A percentile compares a stretch with the other conserved stretches of the same genome.
These are phyloP conservation scores for Drosophila paramelanica DNA, from an alignment of 2,888 invertebrate species.

Conservation along the genomic window DNA sequence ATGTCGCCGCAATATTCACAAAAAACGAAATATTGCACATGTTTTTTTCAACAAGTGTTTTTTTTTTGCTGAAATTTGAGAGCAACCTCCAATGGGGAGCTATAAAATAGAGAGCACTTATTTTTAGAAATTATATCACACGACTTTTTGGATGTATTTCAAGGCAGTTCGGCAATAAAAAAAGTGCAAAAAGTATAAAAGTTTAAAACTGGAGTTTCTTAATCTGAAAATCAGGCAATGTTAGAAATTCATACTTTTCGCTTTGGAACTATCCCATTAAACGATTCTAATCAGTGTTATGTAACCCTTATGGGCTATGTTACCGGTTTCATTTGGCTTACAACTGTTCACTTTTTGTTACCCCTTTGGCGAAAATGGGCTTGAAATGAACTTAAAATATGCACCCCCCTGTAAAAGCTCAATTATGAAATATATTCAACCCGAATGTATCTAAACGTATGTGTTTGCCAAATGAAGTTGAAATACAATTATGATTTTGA, in stretches of 20 bases:
- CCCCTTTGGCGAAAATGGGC: conserved; percentile 24
- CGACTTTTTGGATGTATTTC: neutral
- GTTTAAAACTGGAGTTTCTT: no score
- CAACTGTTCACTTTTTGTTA: conserved; percentile 18
- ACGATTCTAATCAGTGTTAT: neutral
- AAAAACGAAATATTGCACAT: conserved; percentile 18
- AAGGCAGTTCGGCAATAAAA: neutral
- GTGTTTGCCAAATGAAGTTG: conserved; percentile 27
- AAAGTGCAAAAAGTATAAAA: neutral
- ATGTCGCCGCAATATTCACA: conserved; percentile 30
- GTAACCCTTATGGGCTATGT: conserved; percentile 5
- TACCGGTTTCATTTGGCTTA: conserved; percentile 1
- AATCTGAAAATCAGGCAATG: neutral
- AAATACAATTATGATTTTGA: conserved; percentile 37
- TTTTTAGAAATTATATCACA: neutral
- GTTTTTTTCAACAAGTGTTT: conserved; percentile 11
- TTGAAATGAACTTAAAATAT: conserved; percentile 34
- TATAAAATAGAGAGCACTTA: conserved; percentile 10
- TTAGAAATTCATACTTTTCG: neutral
- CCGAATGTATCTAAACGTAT: conserved; percentile 23
- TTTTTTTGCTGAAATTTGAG: conserved; percentile 17
- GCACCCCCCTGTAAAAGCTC: conserved; percentile 34
- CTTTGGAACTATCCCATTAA: neutral
- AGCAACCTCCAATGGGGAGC: neutral
- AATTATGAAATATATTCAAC: conserved; percentile 42